These are phyloP conservation scores for Montipora sp. DNA, from an alignment of 64 coral and sea anemone species.

Conservation along the genomic window DNA sequence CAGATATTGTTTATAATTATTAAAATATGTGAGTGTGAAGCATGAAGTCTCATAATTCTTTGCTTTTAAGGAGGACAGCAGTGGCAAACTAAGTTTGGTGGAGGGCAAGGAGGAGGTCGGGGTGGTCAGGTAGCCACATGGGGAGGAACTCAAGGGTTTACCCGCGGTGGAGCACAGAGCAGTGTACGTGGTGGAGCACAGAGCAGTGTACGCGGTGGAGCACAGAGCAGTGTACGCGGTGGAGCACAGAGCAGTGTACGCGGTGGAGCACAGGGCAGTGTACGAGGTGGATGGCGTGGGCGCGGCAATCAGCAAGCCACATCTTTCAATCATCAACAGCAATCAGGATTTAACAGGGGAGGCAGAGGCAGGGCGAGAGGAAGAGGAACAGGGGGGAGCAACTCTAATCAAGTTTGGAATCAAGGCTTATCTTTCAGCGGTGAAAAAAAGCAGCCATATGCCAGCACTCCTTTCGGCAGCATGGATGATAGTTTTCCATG, in stretches of 20 bases:
- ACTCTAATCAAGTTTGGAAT: constrained; percentile 36
- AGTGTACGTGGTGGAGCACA: not conserved
- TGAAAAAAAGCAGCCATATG: constrained; percentile 34
- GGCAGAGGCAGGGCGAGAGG: constrained; percentile 41
- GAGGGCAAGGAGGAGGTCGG: constrained; percentile 9
- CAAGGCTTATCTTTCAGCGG: constrained; percentile 21
- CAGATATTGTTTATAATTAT: too few relatives aligned
- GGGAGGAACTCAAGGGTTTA: not conserved
- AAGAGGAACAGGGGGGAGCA: constrained; percentile 12
- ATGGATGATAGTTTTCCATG: constrained; percentile 10
- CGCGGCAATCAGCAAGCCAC: constrained; percentile 27
- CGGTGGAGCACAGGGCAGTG: not conserved
- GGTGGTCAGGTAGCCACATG: not conserved
- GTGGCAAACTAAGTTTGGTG: constrained; percentile 4
- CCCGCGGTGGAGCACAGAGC: not conserved
- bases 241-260: constrained; percentile 1
- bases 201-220: constrained; percentile 6
- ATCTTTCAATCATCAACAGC: not conserved
- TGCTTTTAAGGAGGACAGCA: not conserved
- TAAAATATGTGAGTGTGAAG: too few relatives aligned
- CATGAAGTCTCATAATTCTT: not conserved
- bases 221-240: not conserved
- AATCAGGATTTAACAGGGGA: constrained; percentile 23
- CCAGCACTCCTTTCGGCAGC: not conserved
- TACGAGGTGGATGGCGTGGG: constrained; percentile 8